Conservation (phyloP, 2,888 invertebrate genomes). For the Sabellastarte sp. region DNA sequence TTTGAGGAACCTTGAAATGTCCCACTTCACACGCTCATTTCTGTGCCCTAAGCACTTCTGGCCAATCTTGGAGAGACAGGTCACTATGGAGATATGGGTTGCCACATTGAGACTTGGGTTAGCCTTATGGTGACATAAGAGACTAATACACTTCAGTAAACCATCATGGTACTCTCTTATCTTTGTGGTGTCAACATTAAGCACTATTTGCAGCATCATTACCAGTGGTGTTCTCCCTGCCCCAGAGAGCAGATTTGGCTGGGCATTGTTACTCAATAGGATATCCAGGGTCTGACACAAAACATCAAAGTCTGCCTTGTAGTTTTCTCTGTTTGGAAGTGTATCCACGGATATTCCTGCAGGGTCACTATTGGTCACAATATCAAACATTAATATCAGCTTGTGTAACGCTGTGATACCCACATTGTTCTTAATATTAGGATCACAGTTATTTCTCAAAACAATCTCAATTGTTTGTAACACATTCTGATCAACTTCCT, state of each 20-base stretch:
- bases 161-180: constrained; percentile 61
- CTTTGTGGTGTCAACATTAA: constrained; percentile 73
- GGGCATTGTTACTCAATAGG: constrained; percentile 42
- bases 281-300: constrained; percentile 38
- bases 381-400: constrained; percentile 58
- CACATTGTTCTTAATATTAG: constrained; percentile 57
- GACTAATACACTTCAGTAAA: constrained; percentile 71
- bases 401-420: constrained; percentile 75
- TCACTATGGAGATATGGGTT: constrained; percentile 21
- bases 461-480: constrained; percentile 42
- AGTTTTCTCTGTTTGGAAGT: constrained; percentile 32
- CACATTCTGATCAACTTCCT: constrained; percentile 33
- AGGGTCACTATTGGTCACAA: constrained; percentile 22
- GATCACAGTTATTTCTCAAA: constrained; percentile 50
- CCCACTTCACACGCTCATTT: constrained; percentile 66
- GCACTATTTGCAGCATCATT: constrained; percentile 73
- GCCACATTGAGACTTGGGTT: constrained; percentile 63
- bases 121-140: constrained; percentile 71
- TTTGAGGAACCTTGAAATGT: constrained; percentile 66
- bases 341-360: constrained; percentile 26
- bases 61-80: constrained; percentile 22
- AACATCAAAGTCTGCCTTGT: constrained; percentile 41
- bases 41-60: constrained; percentile 58
- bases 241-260: constrained; percentile 39
- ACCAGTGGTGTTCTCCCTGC: constrained; percentile 66